Conservation (phyloP, 2,888 invertebrate genomes). For the Andrena dorsata region DNA sequence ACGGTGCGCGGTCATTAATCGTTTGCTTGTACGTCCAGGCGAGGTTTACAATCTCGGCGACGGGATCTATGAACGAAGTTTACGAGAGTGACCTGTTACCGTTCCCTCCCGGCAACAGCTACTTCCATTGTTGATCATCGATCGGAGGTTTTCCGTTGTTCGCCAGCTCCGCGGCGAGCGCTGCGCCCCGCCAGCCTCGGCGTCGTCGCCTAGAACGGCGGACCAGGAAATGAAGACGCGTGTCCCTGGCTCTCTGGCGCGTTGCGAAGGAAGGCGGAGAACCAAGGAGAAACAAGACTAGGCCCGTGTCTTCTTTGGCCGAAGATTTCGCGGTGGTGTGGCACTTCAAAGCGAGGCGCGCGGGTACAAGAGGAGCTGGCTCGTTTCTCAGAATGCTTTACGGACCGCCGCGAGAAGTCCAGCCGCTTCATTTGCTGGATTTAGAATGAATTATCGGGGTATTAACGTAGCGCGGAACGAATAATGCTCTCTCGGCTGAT, state of each 20-base stretch:
- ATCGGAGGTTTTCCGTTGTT: neutral
- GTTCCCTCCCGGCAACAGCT: neutral
- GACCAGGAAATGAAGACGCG: conserved; percentile 6
- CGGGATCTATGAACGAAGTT: neutral
- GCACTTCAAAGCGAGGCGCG: conserved; percentile 66
- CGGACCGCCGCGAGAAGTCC: conserved; percentile 54
- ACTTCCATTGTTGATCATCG: no score
- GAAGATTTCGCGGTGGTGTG: conserved; percentile 28
- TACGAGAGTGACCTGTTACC: neutral
- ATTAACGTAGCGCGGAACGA: conserved; percentile 68
- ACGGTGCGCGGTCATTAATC: conserved; percentile 23
- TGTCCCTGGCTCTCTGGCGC: neutral
- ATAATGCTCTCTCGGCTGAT: conserved; percentile 52
- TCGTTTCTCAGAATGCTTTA: conserved; percentile 75
- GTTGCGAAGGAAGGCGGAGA: neutral
- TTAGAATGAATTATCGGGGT: conserved; percentile 80
- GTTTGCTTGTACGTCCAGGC: neutral
- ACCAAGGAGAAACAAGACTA: conserved; percentile 3
- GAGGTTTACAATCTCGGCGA: conserved; percentile 1
- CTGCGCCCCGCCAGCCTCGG: no score
- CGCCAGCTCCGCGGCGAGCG: no score
- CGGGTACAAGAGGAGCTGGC: conserved; percentile 34
- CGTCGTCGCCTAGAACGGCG: neutral
- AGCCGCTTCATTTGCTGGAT: conserved; percentile 75
- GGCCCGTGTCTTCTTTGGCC: conserved; percentile 25